phyloP scores from a whole-genome alignment of 2,113 vertebrate genomes.

The Oceanites oceanicus region DNA sequence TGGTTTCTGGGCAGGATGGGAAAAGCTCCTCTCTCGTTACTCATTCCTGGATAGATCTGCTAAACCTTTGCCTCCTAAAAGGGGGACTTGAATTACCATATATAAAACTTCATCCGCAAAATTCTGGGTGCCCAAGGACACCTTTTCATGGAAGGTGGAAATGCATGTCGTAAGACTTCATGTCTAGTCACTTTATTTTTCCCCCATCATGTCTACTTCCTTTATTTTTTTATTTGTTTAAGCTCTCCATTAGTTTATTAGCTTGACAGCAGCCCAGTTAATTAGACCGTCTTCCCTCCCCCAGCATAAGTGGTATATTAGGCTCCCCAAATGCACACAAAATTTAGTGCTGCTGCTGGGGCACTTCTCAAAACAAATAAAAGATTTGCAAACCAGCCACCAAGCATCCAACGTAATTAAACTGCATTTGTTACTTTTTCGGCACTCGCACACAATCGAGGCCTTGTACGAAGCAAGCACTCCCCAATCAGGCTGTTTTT shows the following conservation, averaged over 20 bases:
- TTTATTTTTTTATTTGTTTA: constrained; percentile 70
- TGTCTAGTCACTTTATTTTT: constrained; percentile 57
- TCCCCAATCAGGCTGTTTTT: constrained; percentile 75
- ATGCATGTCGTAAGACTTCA: constrained; percentile 28
- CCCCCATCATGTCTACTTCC: constrained; percentile 62
- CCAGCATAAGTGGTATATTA: constrained; percentile 39
- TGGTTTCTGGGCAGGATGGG: constrained; percentile 65
- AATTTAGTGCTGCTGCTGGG: constrained; percentile 71
- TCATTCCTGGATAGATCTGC: constrained; percentile 57
- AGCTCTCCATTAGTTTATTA: constrained; percentile 75
- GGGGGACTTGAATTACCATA: background rate
- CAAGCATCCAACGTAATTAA: constrained; percentile 82
- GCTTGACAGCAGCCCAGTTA: constrained; percentile 75
- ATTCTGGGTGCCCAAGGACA: constrained; percentile 32
- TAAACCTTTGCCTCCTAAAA: constrained; percentile 52
- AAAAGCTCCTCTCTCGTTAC: constrained; percentile 57
- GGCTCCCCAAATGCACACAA: constrained; percentile 74
- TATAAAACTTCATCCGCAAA: background rate
- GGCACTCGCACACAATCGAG: constrained; percentile 73
- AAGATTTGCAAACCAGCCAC: constrained; percentile 79
- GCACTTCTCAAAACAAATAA: constrained; percentile 82
- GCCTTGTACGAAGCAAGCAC: constrained; percentile 74
- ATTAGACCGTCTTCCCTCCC: constrained; percentile 71
- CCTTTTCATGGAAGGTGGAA: constrained; percentile 23
- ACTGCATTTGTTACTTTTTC: constrained; percentile 80